These are phyloP conservation scores for Bucorvus abyssinicus DNA, from an alignment of 2,797 vertebrate genomes.

Conservation along the genomic window DNA sequence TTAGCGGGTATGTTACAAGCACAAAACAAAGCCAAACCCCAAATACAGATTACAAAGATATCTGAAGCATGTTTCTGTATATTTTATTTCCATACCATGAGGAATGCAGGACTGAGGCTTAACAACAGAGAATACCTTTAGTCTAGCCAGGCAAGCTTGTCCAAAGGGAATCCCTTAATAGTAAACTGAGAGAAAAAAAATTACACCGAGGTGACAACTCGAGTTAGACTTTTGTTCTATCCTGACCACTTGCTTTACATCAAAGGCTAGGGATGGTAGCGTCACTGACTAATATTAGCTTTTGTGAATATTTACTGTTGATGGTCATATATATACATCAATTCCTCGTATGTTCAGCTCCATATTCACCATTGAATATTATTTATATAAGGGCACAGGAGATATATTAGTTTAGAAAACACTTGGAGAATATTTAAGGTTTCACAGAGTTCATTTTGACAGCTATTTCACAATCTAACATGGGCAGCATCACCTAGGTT, in stretches of 20 bases:
- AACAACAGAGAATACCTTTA: background rate
- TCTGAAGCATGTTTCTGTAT: background rate
- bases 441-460: background rate
- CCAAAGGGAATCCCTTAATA: background rate
- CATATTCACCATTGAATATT: background rate
- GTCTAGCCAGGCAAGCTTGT: background rate
- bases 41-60: background rate
- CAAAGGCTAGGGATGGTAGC: background rate
- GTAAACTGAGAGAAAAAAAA: background rate
- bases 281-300: background rate
- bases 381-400: background rate
- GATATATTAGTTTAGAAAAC: background rate
- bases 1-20: background rate
- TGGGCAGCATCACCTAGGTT: background rate
- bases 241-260: background rate
- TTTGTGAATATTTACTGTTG: background rate
- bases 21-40: background rate
- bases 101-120: background rate
- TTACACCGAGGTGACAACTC: background rate
- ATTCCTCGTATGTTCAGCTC: background rate
- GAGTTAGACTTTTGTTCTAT: background rate
- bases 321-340: background rate
- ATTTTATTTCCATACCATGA: background rate
- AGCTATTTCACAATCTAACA: background rate
- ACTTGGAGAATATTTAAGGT: background rate